Conservation (phyloP, 1,140 invertebrate genomes). For the Euborellia annulipes region DNA sequence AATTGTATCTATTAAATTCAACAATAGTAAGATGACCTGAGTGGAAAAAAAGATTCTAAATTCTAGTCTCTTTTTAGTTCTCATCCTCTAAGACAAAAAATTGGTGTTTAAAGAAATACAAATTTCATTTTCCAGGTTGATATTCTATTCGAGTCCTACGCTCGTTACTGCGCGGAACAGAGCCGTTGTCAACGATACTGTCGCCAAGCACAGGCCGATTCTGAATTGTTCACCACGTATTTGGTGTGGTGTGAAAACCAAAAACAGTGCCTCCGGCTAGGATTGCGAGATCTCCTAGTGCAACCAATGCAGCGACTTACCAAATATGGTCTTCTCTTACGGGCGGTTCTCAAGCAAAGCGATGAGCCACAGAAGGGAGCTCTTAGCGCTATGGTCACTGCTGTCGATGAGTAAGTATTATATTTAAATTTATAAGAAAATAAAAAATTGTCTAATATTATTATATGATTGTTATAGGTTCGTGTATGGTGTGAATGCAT, state of each 20-base stretch:
- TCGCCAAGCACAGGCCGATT: slow-evolving; percentile 64
- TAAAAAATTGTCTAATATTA: too few species aligned
- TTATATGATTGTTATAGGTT: slow-evolving; percentile 64
- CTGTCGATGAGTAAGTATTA: neutral
- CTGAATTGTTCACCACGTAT: slow-evolving; percentile 77
- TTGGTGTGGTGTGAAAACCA: slow-evolving; percentile 83
- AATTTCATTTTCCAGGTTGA: slow-evolving; percentile 39
- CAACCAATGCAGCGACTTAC: slow-evolving; percentile 94
- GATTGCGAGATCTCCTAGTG: slow-evolving; percentile 78
- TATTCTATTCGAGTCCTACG: slow-evolving; percentile 56
- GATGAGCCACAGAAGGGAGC: slow-evolving; percentile 32
- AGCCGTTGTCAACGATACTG: slow-evolving; percentile 73
- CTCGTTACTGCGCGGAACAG: slow-evolving; percentile 73
- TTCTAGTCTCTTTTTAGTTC: too few species aligned
- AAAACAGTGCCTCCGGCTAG: slow-evolving; percentile 73
- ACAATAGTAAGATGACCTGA: too few species aligned
- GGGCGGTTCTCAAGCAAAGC: slow-evolving; percentile 70
- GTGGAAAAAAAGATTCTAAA: too few species aligned
- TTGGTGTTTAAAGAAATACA: neutral
- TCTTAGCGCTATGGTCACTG: neutral
- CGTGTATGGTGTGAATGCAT: slow-evolving; percentile 68
- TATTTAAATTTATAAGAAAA: slow-evolving; percentile 1
- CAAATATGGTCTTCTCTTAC: slow-evolving; percentile 84
- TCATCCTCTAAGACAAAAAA: too few species aligned
- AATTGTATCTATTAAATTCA: too few species aligned